Evolutionary conservation across 2,797 vertebrate species (phyloP).

Genomic region (Phalloptychus januarius): DNA sequence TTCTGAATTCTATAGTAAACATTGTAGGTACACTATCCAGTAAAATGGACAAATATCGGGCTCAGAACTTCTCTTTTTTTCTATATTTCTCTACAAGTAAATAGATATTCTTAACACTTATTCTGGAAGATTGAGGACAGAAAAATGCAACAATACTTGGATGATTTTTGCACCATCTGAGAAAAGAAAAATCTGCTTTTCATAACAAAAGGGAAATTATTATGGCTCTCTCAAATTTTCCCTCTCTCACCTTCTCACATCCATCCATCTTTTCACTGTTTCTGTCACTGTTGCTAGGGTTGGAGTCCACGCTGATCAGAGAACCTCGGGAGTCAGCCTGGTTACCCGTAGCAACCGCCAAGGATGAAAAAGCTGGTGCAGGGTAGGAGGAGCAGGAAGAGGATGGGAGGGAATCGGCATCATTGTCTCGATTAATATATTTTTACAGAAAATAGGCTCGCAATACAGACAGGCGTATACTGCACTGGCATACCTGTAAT

Average conservation of each 20-base stretch:
- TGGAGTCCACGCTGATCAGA: slow-evolving; percentile 97
- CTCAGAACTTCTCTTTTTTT: neutral
- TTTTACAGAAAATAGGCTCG: slow-evolving; percentile 20
- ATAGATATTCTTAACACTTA: neutral
- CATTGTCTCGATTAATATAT: slow-evolving; percentile 30
- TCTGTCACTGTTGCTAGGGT: slow-evolving; percentile 94
- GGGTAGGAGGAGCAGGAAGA: slow-evolving; percentile 17
- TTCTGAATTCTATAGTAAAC: neutral
- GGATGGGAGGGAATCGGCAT: slow-evolving; percentile 22
- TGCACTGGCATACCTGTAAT: slow-evolving; percentile 88
- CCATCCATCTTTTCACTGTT: slow-evolving; percentile 94
- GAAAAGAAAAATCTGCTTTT: neutral
- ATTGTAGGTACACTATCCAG: neutral
- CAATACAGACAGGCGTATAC: slow-evolving; percentile 5
- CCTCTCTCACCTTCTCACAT: slow-evolving; percentile 90
- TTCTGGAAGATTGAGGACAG: neutral
- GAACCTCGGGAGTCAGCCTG: slow-evolving; percentile 96
- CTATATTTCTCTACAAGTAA: neutral
- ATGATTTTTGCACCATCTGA: neutral
- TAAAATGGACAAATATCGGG: neutral
- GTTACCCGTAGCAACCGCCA: slow-evolving; percentile 94
- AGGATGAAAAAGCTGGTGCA: slow-evolving; percentile 93
- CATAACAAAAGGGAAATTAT: neutral
- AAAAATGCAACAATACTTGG: neutral
- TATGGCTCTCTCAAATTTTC: neutral